Conservation (phyloP, 2,113 vertebrate species). For the Pteronura brasiliensis region DNA sequence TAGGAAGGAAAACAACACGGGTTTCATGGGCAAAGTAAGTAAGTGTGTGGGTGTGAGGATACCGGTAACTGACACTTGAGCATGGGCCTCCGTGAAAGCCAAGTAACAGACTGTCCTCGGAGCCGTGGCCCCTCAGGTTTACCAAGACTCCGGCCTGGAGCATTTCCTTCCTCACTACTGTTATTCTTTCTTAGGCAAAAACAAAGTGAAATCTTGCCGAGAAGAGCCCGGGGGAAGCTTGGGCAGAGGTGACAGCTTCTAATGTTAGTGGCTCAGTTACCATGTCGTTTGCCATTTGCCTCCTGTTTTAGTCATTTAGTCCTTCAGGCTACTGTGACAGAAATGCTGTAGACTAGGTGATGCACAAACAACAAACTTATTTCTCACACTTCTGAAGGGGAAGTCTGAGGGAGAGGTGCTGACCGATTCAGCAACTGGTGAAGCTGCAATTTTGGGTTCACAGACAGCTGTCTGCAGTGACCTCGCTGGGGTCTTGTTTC, state of each 20-base stretch:
- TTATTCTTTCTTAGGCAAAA: background rate
- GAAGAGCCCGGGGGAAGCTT: background rate
- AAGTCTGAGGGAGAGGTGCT: background rate
- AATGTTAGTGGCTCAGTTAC: fast-evolving
- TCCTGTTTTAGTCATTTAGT: background rate
- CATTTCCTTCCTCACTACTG: background rate
- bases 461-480: background rate
- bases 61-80: conserved; percentile 51
- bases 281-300: background rate
- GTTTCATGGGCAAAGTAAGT: conserved; percentile 75
- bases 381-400: background rate
- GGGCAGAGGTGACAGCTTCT: background rate
- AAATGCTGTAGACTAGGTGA: background rate
- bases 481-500: background rate
- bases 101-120: fast-evolving
- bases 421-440: background rate
- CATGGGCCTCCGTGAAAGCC: background rate
- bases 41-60: background rate
- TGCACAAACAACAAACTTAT: background rate
- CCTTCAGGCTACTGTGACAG: background rate
- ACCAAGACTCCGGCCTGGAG: fast-evolving
- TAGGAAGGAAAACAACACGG: conserved; percentile 79
- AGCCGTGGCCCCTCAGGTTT: background rate
- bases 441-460: background rate
- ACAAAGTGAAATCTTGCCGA: background rate